Conservation (phyloP, 2,888 invertebrate species). For the Drosophila nr. perissopoda region DNA sequence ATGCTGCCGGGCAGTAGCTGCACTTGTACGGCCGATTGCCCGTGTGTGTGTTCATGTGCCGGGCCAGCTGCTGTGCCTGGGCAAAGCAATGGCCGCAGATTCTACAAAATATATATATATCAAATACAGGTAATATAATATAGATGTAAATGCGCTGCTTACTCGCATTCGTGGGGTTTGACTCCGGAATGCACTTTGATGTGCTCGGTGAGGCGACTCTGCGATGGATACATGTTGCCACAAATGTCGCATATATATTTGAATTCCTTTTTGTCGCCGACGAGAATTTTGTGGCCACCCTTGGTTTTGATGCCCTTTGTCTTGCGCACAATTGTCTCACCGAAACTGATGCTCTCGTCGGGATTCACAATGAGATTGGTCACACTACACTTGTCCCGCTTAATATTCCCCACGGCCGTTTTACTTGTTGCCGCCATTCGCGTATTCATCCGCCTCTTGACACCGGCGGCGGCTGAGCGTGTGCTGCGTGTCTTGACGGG, state of each 20-base stretch:
- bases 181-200: constrained; percentile 84
- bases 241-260: constrained; percentile 84
- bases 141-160: constrained; percentile 38
- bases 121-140: neutral
- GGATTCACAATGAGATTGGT: constrained; percentile 57
- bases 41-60: constrained; percentile 85
- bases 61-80: constrained; percentile 83
- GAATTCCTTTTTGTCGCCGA: constrained; percentile 77
- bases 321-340: constrained; percentile 60
- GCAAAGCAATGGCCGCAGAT: constrained; percentile 84
- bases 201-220: constrained; percentile 83
- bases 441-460: constrained; percentile 43
- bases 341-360: constrained; percentile 51
- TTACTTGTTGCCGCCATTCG: constrained; percentile 36
- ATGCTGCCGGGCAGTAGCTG: constrained; percentile 83
- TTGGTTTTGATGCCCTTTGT: constrained; percentile 63
- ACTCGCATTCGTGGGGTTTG: constrained; percentile 85
- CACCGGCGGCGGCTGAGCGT: constrained; percentile 23
- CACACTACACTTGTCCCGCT: constrained; percentile 39
- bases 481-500: constrained; percentile 45
- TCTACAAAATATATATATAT: constrained; percentile 49
- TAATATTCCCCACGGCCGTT: constrained; percentile 35
- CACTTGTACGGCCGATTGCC: constrained; percentile 85
- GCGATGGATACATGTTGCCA: constrained; percentile 84
- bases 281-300: constrained; percentile 67